Conservation (phyloP, 2,888 invertebrate genomes). For the Andrena dorsata region DNA sequence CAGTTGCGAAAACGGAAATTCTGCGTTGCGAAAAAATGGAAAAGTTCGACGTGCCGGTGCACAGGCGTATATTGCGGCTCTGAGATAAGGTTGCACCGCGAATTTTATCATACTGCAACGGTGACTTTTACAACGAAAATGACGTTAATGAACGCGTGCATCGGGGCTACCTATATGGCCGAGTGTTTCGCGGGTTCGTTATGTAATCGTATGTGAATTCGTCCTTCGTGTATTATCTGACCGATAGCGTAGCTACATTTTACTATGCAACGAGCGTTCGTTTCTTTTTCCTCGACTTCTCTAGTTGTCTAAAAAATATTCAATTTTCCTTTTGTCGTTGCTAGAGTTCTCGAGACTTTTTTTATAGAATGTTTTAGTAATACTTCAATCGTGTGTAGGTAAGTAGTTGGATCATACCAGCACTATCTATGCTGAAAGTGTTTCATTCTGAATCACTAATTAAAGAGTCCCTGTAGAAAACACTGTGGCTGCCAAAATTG, state of each 20-base stretch:
- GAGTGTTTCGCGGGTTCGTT: slow-evolving; percentile 60
- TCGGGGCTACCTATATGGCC: slow-evolving; percentile 16
- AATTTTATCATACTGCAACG: slow-evolving; percentile 63
- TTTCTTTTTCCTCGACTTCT: slow-evolving; percentile 18
- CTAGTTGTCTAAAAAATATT: neutral
- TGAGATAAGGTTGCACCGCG: slow-evolving; percentile 61
- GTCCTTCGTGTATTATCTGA: slow-evolving; percentile 71
- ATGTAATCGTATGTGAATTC: slow-evolving; percentile 70
- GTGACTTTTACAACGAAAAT: slow-evolving; percentile 65
- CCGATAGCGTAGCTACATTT: slow-evolving; percentile 61
- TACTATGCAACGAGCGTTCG: slow-evolving; percentile 31
- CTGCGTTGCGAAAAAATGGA: slow-evolving; percentile 5
- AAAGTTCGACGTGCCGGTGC: slow-evolving; percentile 7
- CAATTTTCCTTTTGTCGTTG: neutral
- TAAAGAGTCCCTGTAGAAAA: too few relatives aligned
- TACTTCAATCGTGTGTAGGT: too few relatives aligned
- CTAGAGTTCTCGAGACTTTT: too few relatives aligned
- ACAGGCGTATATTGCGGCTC: slow-evolving; percentile 11
- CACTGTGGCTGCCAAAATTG: too few relatives aligned
- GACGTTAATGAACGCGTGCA: slow-evolving; percentile 38
- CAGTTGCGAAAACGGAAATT: neutral
- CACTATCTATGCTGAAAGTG: too few relatives aligned
- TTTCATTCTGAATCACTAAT: too few relatives aligned
- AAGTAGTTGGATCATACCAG: too few relatives aligned
- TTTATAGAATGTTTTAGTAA: too few relatives aligned